Conservation (phyloP, 2,888 invertebrate genomes). For the Callosobruchus maculatus region DNA sequence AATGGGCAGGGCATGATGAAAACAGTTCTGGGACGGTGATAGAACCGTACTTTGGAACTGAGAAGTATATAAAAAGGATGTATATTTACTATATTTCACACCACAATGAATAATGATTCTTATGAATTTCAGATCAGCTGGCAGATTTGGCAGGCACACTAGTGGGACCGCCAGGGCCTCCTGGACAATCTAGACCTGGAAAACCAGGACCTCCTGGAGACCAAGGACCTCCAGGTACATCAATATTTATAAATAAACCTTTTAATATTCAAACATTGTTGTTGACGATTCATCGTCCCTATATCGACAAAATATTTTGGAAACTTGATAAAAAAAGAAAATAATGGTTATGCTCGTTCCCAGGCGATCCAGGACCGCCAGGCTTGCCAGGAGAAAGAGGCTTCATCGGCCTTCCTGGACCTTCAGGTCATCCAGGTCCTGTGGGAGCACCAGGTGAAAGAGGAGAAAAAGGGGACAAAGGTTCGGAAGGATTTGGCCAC, state of each 20-base stretch:
- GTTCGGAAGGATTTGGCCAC: conserved; percentile 67
- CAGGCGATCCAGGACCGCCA: conserved; percentile 65
- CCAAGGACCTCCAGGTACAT: conserved; percentile 63
- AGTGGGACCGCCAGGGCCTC: conserved; percentile 64
- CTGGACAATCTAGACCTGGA: conserved; percentile 64
- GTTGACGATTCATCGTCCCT: too few relatives aligned
- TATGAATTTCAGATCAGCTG: conserved; percentile 60
- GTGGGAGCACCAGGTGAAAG: conserved; percentile 62
- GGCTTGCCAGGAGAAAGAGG: conserved; percentile 64
- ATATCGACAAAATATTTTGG: too few relatives aligned
- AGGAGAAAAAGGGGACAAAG: conserved; percentile 72
- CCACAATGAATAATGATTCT: too few relatives aligned
- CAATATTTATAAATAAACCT: not conserved
- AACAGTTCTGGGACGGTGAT: too few relatives aligned
- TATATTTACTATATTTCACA: too few relatives aligned
- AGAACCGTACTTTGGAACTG: too few relatives aligned
- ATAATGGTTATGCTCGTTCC: too few relatives aligned
- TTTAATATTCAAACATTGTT: too few relatives aligned
- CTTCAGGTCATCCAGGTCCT: conserved; percentile 58
- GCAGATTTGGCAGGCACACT: conserved; percentile 64
- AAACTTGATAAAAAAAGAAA: too few relatives aligned
- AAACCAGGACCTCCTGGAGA: conserved; percentile 67
- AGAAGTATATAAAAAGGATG: too few relatives aligned
- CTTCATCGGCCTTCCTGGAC: conserved; percentile 62
- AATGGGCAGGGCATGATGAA: too few relatives aligned